Base-by-base conservation (phyloP, 2,888 invertebrate genomes). In the Mesorhabditis spiculigera region DNA sequence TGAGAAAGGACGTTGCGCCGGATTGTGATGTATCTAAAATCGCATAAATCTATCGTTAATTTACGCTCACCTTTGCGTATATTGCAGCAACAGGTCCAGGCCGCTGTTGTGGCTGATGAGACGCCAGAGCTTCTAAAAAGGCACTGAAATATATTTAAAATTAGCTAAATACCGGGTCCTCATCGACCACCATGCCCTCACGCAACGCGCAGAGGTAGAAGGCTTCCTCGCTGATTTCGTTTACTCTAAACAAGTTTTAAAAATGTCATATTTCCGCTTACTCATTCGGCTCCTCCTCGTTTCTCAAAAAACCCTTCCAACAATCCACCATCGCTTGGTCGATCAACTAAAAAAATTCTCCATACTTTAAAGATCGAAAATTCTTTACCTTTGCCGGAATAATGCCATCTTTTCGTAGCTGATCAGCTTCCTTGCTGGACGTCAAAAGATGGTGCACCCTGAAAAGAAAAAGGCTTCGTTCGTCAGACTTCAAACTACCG, bases 41-140 rank as follows among this genome's bases (percentile, higher is more conserved):
- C 61, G n/a, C 28, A 28, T 68, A 42, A 43, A 50, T 4, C 4
- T 63, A 3, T 63, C 65, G 28, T n/a, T n/a, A n/a, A 63, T 5
- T 16, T 58, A 70, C 42, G 8, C 68, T 43, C 65, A 76, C 69
- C 74, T 74, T 41, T 70, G 68, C 43, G 68, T 75, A 44, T 74
- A 71, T 63, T 77, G 76, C 16, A 81, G 67, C 16, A 81, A 70
- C 4, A 82, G 43, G 70, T 82, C 82, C 4, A 80, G 69, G 6
- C 82, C 82, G 44, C 72, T 75, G 65, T 82, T 78, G 73, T 68
- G 81, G 3, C 82, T 82, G 5, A 74, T 71, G 81, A 82, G 81
- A 43, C 82, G 71, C 82, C 82, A 82, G 45, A 76, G 78, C 65
- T 80, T 78, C 80, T 81, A 66, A 62, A 75, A 70, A 0, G 45